Conservation (phyloP, 2,113 vertebrate genomes). For the Anguilla japonica region DNA sequence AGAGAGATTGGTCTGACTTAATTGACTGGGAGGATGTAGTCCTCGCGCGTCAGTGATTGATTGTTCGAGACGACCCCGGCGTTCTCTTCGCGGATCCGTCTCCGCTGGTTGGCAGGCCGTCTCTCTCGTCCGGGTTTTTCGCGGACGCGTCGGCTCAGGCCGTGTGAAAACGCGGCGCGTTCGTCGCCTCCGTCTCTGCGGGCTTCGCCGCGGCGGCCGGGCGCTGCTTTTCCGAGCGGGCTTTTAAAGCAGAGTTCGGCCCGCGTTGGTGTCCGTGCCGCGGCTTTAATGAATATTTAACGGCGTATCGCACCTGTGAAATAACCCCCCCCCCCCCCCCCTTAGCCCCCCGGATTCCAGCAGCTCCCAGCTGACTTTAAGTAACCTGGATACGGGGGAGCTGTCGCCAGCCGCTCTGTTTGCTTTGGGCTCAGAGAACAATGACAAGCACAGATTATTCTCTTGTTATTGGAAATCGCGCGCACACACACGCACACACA, state of each 20-base stretch:
- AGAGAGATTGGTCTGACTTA: background rate
- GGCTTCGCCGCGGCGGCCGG: background rate
- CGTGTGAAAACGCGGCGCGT: background rate
- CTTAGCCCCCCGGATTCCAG: background rate
- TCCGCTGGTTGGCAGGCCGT: background rate
- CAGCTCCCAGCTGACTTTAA: background rate
- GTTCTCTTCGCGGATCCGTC: background rate
- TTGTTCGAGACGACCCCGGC: background rate
- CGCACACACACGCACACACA: too few species aligned
- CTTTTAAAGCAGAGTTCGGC: constrained; percentile 3
- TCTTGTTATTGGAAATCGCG: too few species aligned
- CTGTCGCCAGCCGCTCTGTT: background rate
- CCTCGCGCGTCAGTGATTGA: background rate
- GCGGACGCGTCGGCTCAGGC: background rate
- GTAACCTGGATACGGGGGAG: background rate
- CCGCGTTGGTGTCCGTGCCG: background rate
- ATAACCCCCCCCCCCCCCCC: background rate
- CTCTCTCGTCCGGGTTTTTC: background rate
- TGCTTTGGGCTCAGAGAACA: background rate
- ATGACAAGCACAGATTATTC: background rate
- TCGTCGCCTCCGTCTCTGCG: background rate
- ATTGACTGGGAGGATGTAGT: background rate
- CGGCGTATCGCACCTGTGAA: constrained; percentile 7
- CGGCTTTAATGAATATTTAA: background rate
- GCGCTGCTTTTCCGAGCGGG: background rate